Base-by-base conservation (phyloP, 2,888 invertebrate genomes). In the Eledona agricola region DNA sequence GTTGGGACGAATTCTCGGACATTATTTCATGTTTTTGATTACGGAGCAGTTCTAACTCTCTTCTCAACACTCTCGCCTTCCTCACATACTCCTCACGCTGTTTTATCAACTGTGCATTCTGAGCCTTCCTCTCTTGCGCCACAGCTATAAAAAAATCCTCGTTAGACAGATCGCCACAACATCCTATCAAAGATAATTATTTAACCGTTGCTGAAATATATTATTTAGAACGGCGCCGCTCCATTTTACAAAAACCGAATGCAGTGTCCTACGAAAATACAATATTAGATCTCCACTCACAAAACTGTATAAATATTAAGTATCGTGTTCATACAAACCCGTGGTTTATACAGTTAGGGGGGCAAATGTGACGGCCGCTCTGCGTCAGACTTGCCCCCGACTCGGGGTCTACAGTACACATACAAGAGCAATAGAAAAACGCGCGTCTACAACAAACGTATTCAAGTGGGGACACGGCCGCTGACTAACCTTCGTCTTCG, bases 11-110 rank as follows among this genome's bases (percentile, higher is more conserved):
- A 19, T 85, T 85, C 3, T 89, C 87, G 15, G 85, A 84, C 2
- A 86, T 80, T 26, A 93, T 81, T 71, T 90, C 90, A 57, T 86
- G 86, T 55, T 88, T 87, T 71, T 93, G 92, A 38, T 87, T 86
- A 65, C 88, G 86, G 20, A 93, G 77, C 31, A 88, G 85, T 65
- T 89, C 88, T 64, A 92, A 78, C 75, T 93, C 91, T 59, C 88
- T 85, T 66, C 88, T 87, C 45, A 93, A 78, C 22, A 87, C 83
- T 1, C 80, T 76, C 0, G 87, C 84, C 74, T 91, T 90, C 73
- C 84, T 85, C 55, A 89, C 83, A 75, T 92, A 93, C 66, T 90
- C 90, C 70, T 89, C 88, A 5, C 91, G 84, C 70, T 93, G 91
- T 65, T 87, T 88, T 12, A 86, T 83, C 58, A 93, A 76, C 47